phyloP scores from a whole-genome alignment of 2,888 invertebrate species.

The Schizotus pectinicornis region DNA sequence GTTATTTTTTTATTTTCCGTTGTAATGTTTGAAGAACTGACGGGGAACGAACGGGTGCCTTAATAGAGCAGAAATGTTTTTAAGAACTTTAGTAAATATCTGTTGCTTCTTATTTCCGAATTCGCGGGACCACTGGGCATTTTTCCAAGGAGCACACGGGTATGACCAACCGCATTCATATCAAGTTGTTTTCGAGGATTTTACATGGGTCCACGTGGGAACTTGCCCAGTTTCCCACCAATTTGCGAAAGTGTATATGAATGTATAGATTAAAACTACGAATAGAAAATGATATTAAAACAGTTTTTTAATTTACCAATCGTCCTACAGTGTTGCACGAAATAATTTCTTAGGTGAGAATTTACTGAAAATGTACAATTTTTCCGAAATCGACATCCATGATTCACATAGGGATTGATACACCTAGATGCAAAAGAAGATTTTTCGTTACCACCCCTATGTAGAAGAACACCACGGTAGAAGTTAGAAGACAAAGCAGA shows the following conservation, averaged over 20 bases:
- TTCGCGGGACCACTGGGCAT: slow-evolving; percentile 3
- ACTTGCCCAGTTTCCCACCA: slow-evolving; percentile 14
- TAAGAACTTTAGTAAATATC: slow-evolving; percentile 6
- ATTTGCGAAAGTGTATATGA: slow-evolving; percentile 23
- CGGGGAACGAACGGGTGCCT: slow-evolving; percentile 20
- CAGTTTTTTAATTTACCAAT: no score
- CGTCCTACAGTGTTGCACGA: no score
- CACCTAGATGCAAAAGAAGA: no score
- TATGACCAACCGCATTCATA: slow-evolving; percentile 18
- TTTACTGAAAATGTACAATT: neutral
- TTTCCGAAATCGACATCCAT: no score
- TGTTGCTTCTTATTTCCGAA: slow-evolving; percentile 26
- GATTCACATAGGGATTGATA: no score
- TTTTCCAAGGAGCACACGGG: neutral
- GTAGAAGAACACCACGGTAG: no score
- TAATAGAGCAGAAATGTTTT: slow-evolving; percentile 18
- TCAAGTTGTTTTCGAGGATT: slow-evolving; percentile 23
- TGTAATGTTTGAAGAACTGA: neutral
- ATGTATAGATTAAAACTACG: slow-evolving; percentile 25
- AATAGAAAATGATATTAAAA: neutral
- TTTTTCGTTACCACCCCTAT: no score
- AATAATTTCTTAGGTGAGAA: no score
- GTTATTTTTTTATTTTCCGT: slow-evolving; percentile 6
- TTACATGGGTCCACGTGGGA: slow-evolving; percentile 10
- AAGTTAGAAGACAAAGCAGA: no score